These are phyloP conservation scores for Bombyx mandarina DNA, from an alignment of 1,140 invertebrate genomes.

Conservation along the genomic window DNA sequence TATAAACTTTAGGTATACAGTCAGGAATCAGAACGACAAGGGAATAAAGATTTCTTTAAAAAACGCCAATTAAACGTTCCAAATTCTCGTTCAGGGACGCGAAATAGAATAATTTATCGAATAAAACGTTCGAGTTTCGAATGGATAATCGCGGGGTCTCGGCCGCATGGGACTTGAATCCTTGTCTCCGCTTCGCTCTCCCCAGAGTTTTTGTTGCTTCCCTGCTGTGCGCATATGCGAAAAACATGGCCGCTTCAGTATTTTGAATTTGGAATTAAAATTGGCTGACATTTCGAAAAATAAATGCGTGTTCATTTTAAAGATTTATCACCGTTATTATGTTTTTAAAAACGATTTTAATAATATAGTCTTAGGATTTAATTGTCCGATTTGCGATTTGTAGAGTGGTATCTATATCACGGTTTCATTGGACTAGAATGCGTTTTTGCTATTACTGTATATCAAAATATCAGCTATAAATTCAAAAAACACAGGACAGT, in stretches of 20 bases:
- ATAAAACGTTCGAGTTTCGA: constrained; percentile 31
- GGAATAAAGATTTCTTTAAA: not conserved
- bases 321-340: too few species aligned
- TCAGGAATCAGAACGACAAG: not conserved
- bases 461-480: too few species aligned
- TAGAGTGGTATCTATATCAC: too few species aligned
- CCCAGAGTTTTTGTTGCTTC: constrained; percentile 18
- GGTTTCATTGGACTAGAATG: too few species aligned
- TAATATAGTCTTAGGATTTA: too few species aligned
- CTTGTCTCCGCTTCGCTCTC: constrained; percentile 28
- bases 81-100: constrained; percentile 12
- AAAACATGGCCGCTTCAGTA: constrained; percentile 1
- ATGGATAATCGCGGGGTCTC: constrained; percentile 27
- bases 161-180: constrained; percentile 27
- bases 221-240: constrained; percentile 22
- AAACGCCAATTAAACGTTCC: not conserved
- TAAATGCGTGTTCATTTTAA: too few species aligned
- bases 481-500: too few species aligned
- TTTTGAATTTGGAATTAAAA: not conserved
- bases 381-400: too few species aligned
- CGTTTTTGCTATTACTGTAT: too few species aligned
- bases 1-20: not conserved
- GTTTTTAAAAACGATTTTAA: too few species aligned
- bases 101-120: constrained; percentile 37
- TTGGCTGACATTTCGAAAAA: too few species aligned